Evolutionary conservation across 1,140 invertebrate species (phyloP).

Genomic region (Lordiphosa collinella): DNA sequence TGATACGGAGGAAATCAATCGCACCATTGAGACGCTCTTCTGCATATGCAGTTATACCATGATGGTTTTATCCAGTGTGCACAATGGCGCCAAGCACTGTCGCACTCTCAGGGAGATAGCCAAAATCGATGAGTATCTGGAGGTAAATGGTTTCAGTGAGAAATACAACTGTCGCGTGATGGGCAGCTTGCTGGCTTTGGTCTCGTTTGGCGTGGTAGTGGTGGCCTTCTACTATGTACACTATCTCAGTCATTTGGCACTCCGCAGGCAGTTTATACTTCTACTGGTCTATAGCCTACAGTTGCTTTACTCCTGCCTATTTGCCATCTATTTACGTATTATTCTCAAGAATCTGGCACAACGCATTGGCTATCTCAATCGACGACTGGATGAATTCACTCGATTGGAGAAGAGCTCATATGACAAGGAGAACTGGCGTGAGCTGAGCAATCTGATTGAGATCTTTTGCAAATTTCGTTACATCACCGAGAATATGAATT

Average conservation of each 20-base stretch:
- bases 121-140: constrained; percentile 46
- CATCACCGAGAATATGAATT: constrained; percentile 59
- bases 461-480: constrained; percentile 64
- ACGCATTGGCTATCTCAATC: constrained; percentile 48
- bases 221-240: constrained; percentile 63
- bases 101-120: constrained; percentile 45
- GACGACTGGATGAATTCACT: constrained; percentile 37
- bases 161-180: constrained; percentile 44
- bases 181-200: constrained; percentile 13
- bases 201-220: constrained; percentile 22
- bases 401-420: constrained; percentile 9
- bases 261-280: constrained; percentile 15
- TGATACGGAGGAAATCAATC: constrained; percentile 59
- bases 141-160: constrained; percentile 25
- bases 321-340: constrained; percentile 47
- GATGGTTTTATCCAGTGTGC: constrained; percentile 38
- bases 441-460: constrained; percentile 59
- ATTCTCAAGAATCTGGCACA: constrained; percentile 39
- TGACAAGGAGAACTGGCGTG: constrained; percentile 45
- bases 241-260: constrained; percentile 30
- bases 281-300: constrained; percentile 48
- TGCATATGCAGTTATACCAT: constrained; percentile 60
- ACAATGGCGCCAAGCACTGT: constrained; percentile 41
- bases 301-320: constrained; percentile 51
- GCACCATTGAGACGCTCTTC: constrained; percentile 60